Conservation (phyloP, 1,140 invertebrate species). For the Neodiprion pinetum region DNA sequence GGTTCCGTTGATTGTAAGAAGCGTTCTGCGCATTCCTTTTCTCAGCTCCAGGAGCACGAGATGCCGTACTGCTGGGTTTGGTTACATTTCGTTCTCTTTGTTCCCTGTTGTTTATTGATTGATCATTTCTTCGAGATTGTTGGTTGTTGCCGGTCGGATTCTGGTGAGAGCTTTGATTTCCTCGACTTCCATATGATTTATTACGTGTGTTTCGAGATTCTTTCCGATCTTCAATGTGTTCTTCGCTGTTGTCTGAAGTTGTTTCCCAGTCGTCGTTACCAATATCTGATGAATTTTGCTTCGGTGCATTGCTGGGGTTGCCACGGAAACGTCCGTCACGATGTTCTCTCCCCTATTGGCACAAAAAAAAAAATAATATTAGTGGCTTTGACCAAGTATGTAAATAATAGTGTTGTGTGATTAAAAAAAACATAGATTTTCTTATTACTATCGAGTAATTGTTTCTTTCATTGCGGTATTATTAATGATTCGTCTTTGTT, state of each 20-base stretch:
- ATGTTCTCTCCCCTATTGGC: conserved; percentile 44
- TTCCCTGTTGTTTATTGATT: conserved; percentile 41
- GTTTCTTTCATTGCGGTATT: no score
- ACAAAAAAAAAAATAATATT: no score
- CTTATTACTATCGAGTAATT: no score
- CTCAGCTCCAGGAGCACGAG: conserved; percentile 52
- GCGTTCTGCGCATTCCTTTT: conserved; percentile 51
- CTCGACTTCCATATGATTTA: conserved; percentile 40
- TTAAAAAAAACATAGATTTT: no score
- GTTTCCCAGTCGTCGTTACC: conserved; percentile 75
- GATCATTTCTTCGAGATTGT: conserved; percentile 42
- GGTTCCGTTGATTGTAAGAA: conserved; percentile 47
- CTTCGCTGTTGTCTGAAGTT: conserved; percentile 73
- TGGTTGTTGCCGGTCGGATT: conserved; percentile 24
- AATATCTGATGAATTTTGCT: conserved; percentile 53
- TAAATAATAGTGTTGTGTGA: no score
- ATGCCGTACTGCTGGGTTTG: conserved; percentile 46
- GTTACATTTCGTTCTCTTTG: conserved; percentile 43
- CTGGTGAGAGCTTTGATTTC: conserved; percentile 31
- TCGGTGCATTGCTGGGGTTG: conserved; percentile 35
- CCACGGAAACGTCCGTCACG: conserved; percentile 47
- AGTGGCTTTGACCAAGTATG: no score
- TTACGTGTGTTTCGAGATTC: conserved; percentile 51
- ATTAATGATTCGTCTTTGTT: no score
- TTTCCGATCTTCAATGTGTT: conserved; percentile 56